Conservation (phyloP, 2,888 invertebrate genomes). For the Oegoconia quadripuncta region DNA sequence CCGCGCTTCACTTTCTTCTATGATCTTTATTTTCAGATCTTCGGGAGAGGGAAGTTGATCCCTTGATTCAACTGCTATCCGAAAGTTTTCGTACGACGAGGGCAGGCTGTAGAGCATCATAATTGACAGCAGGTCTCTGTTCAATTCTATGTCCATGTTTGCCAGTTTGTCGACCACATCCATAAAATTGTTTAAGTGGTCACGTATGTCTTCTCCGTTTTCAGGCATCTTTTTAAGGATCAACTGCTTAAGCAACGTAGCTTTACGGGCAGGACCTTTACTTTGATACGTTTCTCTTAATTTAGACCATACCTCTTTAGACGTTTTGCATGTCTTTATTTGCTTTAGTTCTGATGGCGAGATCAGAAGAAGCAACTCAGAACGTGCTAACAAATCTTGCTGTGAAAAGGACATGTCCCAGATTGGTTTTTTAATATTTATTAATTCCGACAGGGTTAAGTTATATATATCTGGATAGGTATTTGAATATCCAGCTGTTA, state of each 20-base stretch:
- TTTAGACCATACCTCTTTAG: conserved; percentile 40
- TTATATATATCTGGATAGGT: too few species aligned
- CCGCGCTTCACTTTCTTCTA: conserved; percentile 27
- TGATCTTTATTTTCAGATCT: conserved; percentile 28
- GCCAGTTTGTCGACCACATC: conserved; percentile 37
- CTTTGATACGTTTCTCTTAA: conserved; percentile 40
- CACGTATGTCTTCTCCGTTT: conserved; percentile 33
- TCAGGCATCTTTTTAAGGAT: conserved; percentile 34
- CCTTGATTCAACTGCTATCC: conserved; percentile 39
- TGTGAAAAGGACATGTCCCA: too few species aligned
- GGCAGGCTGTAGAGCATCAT: conserved; percentile 40
- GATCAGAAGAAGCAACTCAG: too few species aligned
- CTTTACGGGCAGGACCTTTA: conserved; percentile 46
- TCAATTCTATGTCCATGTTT: conserved; percentile 35
- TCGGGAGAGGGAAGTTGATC: conserved; percentile 33
- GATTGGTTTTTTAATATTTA: too few species aligned
- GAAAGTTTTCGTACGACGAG: conserved; percentile 33
- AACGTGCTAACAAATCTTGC: too few species aligned
- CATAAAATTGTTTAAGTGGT: conserved; percentile 39
- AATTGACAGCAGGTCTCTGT: conserved; percentile 32
- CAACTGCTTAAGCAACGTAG: conserved; percentile 44
- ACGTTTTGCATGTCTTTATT: conserved; percentile 28
- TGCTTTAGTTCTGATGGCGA: too few species aligned
- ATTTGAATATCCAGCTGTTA: too few species aligned
- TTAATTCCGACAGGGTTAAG: too few species aligned